Evolutionary conservation across 2,888 invertebrate genomes (phyloP).

Genomic region (Eumacrocentrus americanus): DNA sequence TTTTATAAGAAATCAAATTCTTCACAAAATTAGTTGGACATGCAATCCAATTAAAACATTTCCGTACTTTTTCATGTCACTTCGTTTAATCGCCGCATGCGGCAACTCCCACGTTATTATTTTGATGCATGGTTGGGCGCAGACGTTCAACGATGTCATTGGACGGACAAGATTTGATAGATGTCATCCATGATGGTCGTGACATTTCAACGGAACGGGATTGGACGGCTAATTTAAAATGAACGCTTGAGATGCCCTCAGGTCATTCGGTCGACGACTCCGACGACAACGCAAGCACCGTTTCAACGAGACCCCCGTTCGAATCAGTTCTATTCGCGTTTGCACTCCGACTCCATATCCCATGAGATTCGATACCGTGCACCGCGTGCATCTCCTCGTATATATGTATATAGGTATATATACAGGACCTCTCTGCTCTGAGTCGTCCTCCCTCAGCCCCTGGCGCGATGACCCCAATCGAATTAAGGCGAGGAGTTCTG

Average conservation of each 20-base stretch:
- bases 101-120: neutral
- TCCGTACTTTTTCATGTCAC: too few species aligned
- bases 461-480: slow-evolving; percentile 39
- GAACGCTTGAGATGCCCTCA: neutral
- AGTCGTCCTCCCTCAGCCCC: slow-evolving; percentile 16
- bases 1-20: too few species aligned
- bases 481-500: slow-evolving; percentile 40
- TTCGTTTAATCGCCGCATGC: too few species aligned
- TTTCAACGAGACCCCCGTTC: slow-evolving; percentile 8
- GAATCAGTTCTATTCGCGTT: slow-evolving; percentile 34
- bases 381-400: slow-evolving; percentile 9
- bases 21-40: too few species aligned
- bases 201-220: neutral
- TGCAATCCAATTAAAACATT: too few species aligned
- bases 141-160: too few species aligned
- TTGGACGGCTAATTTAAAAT: slow-evolving; percentile 7
- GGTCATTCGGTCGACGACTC: neutral
- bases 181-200: neutral
- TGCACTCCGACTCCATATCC: slow-evolving; percentile 36
- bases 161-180: too few species aligned
- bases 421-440: slow-evolving; percentile 2
- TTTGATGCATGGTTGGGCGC: neutral
- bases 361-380: slow-evolving; percentile 24
- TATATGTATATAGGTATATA: neutral
- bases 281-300: neutral